A percentile compares a stretch with the other conserved stretches of the same genome.
phyloP scores from a whole-genome alignment of 2,888 invertebrate species.

The Diplolepis rosae region DNA sequence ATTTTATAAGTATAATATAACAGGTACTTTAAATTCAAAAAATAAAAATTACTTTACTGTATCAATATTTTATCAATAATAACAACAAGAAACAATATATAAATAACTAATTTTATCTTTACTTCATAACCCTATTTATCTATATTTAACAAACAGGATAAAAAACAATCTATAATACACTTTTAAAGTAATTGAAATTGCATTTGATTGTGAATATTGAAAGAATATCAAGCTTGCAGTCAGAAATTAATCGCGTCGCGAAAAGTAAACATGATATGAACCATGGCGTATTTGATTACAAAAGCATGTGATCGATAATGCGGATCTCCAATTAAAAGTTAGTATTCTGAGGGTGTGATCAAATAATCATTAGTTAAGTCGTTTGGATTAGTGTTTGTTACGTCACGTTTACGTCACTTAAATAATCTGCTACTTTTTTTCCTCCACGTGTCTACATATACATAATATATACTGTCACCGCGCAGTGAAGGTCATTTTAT shows the following conservation, averaged over 20 bases:
- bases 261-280: neutral
- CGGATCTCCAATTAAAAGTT: neutral
- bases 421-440: neutral
- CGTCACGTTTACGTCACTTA: neutral
- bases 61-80: too few relatives aligned
- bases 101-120: too few relatives aligned
- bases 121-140: too few relatives aligned
- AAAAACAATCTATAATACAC: too few relatives aligned
- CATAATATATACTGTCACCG: neutral
- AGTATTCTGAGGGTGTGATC: slow-evolving; percentile 17
- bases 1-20: neutral
- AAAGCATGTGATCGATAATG: neutral
- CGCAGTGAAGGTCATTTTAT: neutral
- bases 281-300: neutral
- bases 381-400: neutral
- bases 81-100: too few relatives aligned
- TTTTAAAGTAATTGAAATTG: too few relatives aligned
- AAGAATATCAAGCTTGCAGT: too few relatives aligned
- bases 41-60: too few relatives aligned
- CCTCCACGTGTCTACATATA: neutral
- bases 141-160: too few relatives aligned
- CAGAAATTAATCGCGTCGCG: too few relatives aligned
- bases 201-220: too few relatives aligned
- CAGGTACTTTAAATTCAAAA: too few relatives aligned
- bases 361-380: slow-evolving; percentile 5